phyloP scores from a whole-genome alignment of 2,113 vertebrate genomes.

The Perca schrenkii region DNA sequence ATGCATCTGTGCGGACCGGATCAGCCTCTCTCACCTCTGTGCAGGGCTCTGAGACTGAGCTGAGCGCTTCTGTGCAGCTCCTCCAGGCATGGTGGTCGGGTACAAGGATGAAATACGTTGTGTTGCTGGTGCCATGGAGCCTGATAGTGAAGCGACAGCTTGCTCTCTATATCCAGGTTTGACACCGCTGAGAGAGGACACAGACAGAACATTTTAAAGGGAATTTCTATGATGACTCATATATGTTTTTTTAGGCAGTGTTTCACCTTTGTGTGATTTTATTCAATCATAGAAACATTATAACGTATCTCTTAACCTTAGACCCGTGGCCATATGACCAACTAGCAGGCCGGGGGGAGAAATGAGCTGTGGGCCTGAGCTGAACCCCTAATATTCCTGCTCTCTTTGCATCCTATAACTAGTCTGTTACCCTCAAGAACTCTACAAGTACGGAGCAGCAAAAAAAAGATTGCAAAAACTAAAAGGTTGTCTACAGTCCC shows the following conservation, averaged over 20 bases:
- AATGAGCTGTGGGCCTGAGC: neutral
- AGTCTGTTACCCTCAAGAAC: neutral
- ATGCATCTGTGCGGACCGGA: neutral
- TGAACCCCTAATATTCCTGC: neutral
- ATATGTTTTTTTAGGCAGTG: neutral
- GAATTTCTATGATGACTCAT: neutral
- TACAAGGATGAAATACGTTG: slow-evolving; percentile 92
- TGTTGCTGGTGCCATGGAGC: slow-evolving; percentile 96
- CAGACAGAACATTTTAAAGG: slow-evolving; percentile 14
- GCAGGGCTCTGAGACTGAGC: slow-evolving; percentile 91
- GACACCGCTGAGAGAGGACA: slow-evolving; percentile 89
- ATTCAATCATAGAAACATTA: neutral
- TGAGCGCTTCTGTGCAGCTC: slow-evolving; percentile 94
- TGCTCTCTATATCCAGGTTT: slow-evolving; percentile 95
- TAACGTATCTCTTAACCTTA: neutral
- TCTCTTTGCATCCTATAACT: neutral
- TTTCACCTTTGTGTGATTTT: neutral
- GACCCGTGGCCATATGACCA: neutral
- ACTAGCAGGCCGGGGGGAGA: neutral
- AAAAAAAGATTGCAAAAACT: too few species aligned
- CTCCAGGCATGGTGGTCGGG: slow-evolving; percentile 91
- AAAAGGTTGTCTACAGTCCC: neutral
- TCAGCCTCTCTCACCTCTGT: slow-evolving; percentile 85
- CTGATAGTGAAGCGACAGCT: slow-evolving; percentile 94
- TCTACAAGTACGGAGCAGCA: neutral